Base-by-base conservation (phyloP, 2,888 invertebrate species). In the Tricholauxania praeusta region DNA sequence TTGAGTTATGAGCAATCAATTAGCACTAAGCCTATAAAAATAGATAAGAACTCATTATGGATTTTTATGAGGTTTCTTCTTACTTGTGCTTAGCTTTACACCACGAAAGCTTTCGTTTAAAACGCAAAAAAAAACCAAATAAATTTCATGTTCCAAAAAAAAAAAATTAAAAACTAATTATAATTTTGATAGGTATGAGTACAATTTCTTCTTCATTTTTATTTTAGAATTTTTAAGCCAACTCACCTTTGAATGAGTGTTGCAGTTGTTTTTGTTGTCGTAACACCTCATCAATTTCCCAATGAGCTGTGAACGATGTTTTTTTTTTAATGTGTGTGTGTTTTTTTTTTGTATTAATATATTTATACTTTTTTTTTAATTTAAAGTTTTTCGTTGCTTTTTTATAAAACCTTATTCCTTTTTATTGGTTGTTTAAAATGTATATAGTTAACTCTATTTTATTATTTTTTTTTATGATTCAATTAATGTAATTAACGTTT, bases 1-100 rank as follows among this genome's bases (percentile, higher is more conserved):
- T 82, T 82, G 80, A 82, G 81, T 81, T 82, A 82, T 83, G 82
- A 75, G 76, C 78, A 72, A 76, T 76, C 82, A 82, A 82, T 82
- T 82, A 82, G 79, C 82, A 83, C 82, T 77, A 82, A 60, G 59
- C 3, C 12, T 55, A 47, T 52, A 65, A 60, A 66, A 69, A 51
- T 28, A 74, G 59, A 63, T 65, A 47, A 63, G n/a, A 39, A 48
- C 5, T 47, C 17, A 17, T n/a, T 39, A 10, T 62, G 47, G 47
- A 47, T 48, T 39, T 48, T 63, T 14, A 39, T 47, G n/a, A 32
- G 32, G 62, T 39, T 39, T 39, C 47, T 63, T n/a, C 55, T 6
- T 15, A 6, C 15, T 57, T 57, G 1, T 57, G 14, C 12, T 12
- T 28, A 19, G 14, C 10, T 15, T 7, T 19, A 22, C 6, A 57